phyloP scores from a whole-genome alignment of 1,140 invertebrate genomes.

The Sesamia nonagrioides region DNA sequence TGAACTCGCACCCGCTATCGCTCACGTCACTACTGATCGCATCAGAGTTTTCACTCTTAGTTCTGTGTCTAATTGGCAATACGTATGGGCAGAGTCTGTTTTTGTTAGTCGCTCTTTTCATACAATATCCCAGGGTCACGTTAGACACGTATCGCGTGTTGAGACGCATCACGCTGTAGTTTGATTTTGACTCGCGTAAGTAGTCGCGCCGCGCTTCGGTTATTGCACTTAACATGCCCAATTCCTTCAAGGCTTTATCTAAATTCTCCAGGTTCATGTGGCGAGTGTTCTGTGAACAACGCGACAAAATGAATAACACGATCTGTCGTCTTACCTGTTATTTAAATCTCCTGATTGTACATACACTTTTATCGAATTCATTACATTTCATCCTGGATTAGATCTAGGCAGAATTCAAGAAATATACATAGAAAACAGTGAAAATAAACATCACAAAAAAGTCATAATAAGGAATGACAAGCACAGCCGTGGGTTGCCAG shows the following conservation, averaged over 20 bases:
- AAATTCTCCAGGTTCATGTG: conserved; percentile 86
- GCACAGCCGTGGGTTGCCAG: conserved; percentile 55
- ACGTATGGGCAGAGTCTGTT: conserved; percentile 85
- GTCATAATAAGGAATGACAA: conserved; percentile 83
- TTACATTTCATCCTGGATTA: conserved; percentile 80
- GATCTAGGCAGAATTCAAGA: conserved; percentile 65
- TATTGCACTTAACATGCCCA: conserved; percentile 88
- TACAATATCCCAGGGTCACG: conserved; percentile 88
- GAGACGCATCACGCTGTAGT: conserved; percentile 85
- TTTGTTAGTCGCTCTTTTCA: conserved; percentile 84
- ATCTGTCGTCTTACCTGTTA: not conserved
- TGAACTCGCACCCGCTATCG: conserved; percentile 73
- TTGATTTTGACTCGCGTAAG: conserved; percentile 84
- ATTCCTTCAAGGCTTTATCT: conserved; percentile 88
- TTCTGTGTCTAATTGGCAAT: conserved; percentile 86
- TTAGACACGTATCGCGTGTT: conserved; percentile 88
- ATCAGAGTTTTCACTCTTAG: conserved; percentile 89
- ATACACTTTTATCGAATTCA: conserved; percentile 78
- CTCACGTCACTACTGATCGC: conserved; percentile 76
- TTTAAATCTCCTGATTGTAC: conserved; percentile 47
- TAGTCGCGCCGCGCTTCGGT: conserved; percentile 88
- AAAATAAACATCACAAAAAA: conserved; percentile 87
- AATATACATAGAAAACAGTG: conserved; percentile 75
- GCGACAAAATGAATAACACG: conserved; percentile 58
- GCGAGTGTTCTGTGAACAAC: conserved; percentile 79